Base-by-base conservation (phyloP, 2,888 invertebrate species). In the Drosophila melanocephala region DNA sequence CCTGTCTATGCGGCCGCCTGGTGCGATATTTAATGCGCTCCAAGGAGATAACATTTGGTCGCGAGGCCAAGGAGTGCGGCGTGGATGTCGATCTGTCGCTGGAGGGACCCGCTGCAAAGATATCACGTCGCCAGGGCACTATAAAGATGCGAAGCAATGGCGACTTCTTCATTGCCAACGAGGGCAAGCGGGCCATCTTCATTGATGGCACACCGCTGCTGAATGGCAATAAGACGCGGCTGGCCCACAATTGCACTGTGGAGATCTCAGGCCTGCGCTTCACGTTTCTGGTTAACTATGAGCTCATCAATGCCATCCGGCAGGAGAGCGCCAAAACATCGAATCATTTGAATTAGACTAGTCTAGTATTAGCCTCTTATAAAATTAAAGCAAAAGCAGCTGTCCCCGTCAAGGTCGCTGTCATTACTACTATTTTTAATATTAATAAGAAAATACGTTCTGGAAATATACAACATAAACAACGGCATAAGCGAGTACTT, bases 21-120 rank as follows among this genome's bases (percentile, higher is more conserved):
- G 99, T 99, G 16, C 95, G 99, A 47, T 99, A 98, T 93, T 95
- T 99, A 61, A 99, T 99, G 98, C 95, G 98, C 76, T 98, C 98
- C 19, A 95, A 97, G 91, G 98, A 99, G 95, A 98, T 99, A 59
- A 98, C 98, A 1, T 96, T 99, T 51, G 99, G 99, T 0, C 95
- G 99, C 71, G 96, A 96, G 77, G 97, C 98, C 0, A 96, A 97
- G 87, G 98, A 98, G 90, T 96, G 97, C 89, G 95, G 95, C 58
- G 98, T 99, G 44, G 99, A 99, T 94, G 98, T 99, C 33, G 98
- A 99, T 94, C 94, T 99, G 57, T 96, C 97, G 0, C 94, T 99
- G 52, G 99, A 99, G 94, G 99, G 99, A 0, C 98, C 99, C 0
- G 97, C 99, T 0, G 97, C 97, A 93, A 99, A 99, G 94, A 96